phyloP scores from a whole-genome alignment of 2,113 vertebrate genomes.

The Cochlearius cochlearius region DNA sequence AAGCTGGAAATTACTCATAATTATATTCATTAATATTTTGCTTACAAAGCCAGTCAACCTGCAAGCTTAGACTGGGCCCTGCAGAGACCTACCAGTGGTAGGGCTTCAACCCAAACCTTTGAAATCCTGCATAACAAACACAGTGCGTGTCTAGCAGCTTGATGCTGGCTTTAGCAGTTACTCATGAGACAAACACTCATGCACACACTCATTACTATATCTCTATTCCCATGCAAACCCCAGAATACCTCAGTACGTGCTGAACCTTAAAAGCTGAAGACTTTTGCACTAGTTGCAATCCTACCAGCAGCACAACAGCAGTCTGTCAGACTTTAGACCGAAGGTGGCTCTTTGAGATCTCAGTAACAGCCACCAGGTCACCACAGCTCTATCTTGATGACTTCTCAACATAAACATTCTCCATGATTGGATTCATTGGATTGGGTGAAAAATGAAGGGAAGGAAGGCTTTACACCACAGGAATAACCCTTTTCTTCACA shows the following conservation, averaged over 20 bases:
- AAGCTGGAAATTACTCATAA: neutral
- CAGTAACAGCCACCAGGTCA: neutral
- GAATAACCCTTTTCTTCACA: neutral
- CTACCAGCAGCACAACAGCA: neutral
- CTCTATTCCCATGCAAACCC: neutral
- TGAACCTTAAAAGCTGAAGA: neutral
- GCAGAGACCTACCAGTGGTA: neutral
- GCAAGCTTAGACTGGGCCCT: neutral
- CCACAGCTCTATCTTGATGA: neutral
- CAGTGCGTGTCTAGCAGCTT: neutral
- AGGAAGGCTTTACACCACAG: neutral
- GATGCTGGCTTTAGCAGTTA: neutral
- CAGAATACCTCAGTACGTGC: neutral
- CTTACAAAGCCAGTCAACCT: neutral
- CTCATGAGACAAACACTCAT: neutral
- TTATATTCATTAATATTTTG: neutral
- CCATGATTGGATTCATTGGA: neutral
- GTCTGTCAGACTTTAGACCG: neutral
- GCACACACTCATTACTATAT: neutral
- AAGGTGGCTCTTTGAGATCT: neutral
- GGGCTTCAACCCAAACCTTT: neutral
- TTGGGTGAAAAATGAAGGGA: neutral
- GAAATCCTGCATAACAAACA: neutral
- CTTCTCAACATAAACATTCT: neutral
- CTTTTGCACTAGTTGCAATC: neutral